phyloP scores from a whole-genome alignment of 37 sponge, comb jelly and placozoan genomes.

The Cliona cf. orientalis region DNA sequence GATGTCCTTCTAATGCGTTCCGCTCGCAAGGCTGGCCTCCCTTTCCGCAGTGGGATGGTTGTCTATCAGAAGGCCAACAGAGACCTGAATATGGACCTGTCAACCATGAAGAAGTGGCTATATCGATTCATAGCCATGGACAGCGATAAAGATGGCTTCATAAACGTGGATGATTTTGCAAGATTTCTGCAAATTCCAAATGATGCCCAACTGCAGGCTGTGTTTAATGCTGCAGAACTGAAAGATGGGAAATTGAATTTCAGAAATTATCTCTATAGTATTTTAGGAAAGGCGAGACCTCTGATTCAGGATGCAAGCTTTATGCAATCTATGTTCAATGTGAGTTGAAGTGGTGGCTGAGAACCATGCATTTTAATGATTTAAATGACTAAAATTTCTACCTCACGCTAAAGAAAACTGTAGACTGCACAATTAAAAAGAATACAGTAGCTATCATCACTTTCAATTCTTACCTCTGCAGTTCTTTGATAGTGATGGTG shows the following conservation, averaged over 20 bases:
- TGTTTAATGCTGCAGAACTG: conserved; percentile 6
- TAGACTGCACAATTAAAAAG: neutral
- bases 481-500: conserved; percentile 26
- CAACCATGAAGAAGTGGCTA: conserved; percentile 27
- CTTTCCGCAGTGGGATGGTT: conserved; percentile 34
- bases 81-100: neutral
- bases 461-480: neutral
- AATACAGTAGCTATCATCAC: neutral
- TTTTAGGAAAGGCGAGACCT: conserved; percentile 1
- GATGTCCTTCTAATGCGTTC: conserved; percentile 23
- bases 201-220: conserved; percentile 27
- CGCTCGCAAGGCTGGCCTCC: conserved; percentile 24
- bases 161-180: conserved; percentile 31
- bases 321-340: conserved; percentile 19
- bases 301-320: conserved; percentile 5
- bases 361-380: no score
- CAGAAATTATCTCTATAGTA: conserved; percentile 22
- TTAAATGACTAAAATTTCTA: no score
- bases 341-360: conserved; percentile 1
- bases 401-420: neutral
- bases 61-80: conserved; percentile 8
- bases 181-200: conserved; percentile 38
- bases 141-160: conserved; percentile 45
- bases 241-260: conserved; percentile 12
- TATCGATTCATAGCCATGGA: conserved; percentile 41